phyloP scores from a whole-genome alignment of 2,888 invertebrate genomes.

The Euzetes globulus region DNA sequence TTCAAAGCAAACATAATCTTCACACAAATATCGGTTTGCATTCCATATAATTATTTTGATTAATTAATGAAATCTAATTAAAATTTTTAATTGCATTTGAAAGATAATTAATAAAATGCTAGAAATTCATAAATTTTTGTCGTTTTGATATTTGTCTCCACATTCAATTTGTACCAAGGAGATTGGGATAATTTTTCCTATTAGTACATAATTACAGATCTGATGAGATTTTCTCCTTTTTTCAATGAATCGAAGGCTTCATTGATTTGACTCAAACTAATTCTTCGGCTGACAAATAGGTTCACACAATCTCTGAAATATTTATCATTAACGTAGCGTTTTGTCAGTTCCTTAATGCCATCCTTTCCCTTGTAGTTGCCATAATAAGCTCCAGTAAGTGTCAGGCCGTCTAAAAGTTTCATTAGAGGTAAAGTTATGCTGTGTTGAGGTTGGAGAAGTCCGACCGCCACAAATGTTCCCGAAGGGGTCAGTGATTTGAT shows the following conservation, averaged over 20 bases:
- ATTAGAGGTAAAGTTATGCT: background rate
- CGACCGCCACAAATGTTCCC: conserved; percentile 17
- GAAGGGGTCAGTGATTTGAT: conserved; percentile 8
- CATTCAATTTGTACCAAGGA: no score
- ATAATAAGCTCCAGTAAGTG: conserved; percentile 13
- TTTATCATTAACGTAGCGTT: conserved; percentile 3
- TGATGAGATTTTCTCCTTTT: background rate
- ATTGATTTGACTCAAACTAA: background rate
- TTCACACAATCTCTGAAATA: background rate
- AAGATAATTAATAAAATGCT: no score
- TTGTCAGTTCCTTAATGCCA: background rate
- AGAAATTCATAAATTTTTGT: no score
- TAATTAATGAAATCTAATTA: no score
- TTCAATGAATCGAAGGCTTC: background rate
- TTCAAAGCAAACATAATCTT: no score
- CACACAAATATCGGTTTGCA: no score
- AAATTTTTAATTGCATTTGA: no score
- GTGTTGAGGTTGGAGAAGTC: background rate
- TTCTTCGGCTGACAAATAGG: conserved; percentile 7
- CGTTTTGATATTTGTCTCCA: no score
- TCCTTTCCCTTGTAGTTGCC: conserved; percentile 24
- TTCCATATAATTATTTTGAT: no score
- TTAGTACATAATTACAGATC: background rate
- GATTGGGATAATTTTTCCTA: no score
- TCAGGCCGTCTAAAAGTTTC: conserved; percentile 18